Evolutionary conservation across 2,888 invertebrate genomes (phyloP), one percentile per base, ranked within the genome.

Genomic region (Ochropleura leucogaster): DNA sequence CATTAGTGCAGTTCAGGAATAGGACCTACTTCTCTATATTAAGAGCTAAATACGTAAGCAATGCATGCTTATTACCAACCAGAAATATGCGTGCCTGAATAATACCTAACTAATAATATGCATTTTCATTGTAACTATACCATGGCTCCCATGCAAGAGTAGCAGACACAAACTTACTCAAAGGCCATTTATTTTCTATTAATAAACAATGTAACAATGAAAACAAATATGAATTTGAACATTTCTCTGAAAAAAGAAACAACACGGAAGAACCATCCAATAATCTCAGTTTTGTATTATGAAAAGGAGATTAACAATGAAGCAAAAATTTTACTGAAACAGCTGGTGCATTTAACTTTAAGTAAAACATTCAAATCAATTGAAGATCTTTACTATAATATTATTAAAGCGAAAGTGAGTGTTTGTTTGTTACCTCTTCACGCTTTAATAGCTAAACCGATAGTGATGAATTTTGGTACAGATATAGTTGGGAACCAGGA

Each of bases 11-110:
- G 67, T 74, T 60, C 75, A 67, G 68, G 62, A 84, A 83, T 74
- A 73, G 66, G 42, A 66, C 14, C 55, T 79, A 67, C 64, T 72
- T 74, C 53, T 79, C 72, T 79, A 66, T 80, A 84, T 84, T 71
- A 71, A 84, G 70, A 82, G 30, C 60, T 67, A 63, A 82, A 77
- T 69, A 69, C 82, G 85, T 69, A 77, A 82, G 82, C 72, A 77
- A 72, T 77, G 63, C 44, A 57, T 55, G 55, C 47, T 66, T 72
- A 72, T 81, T 63, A 76, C 30, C 12, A 63, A 67, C n/a, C 53
- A 49, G 46, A n/a, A n/a, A 59, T 59, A 62, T 16, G 40, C n/a
- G 20, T 40, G 55, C 40, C 5, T 72, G 20, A 67, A 44, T 55
- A 53, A 66, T 18, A 55, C 14, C 40, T 44, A 40, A 67, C 63